A percentile compares a stretch with the other conserved stretches of the same genome.
Conservation (phyloP, 64 coral and sea anemone species). For the Montipora capricornis region DNA sequence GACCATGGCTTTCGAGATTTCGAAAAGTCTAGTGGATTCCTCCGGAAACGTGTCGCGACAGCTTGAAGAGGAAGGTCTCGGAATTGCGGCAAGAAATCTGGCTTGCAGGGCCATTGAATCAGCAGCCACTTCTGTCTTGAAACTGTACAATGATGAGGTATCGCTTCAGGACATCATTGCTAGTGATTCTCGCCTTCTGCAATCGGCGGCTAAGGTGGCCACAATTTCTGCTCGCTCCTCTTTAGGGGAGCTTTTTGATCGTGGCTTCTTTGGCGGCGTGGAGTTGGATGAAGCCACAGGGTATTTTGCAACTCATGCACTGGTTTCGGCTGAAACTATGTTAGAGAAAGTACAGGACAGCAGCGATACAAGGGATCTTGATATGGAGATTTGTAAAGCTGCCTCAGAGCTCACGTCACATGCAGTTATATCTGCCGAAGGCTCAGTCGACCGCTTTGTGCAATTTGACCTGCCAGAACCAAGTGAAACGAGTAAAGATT, state of each 20-base stretch:
- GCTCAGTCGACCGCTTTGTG: slow-evolving; percentile 30
- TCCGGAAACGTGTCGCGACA: slow-evolving; percentile 5
- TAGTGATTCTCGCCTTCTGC: neutral
- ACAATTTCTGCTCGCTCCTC: slow-evolving; percentile 32
- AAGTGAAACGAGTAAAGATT: neutral
- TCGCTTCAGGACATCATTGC: neutral
- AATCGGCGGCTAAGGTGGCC: slow-evolving; percentile 8
- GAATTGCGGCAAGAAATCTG: slow-evolving; percentile 40
- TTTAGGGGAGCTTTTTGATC: slow-evolving; percentile 34
- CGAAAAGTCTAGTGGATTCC: slow-evolving; percentile 40
- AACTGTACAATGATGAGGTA: slow-evolving; percentile 21
- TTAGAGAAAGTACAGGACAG: slow-evolving; percentile 39
- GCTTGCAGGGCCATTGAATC: slow-evolving; percentile 43
- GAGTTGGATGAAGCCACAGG: slow-evolving; percentile 45
- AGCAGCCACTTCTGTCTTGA: slow-evolving; percentile 53
- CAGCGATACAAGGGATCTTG: neutral
- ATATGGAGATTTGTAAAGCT: slow-evolving; percentile 30
- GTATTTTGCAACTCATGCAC: slow-evolving; percentile 72
- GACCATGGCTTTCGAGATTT: neutral
- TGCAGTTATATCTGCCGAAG: slow-evolving; percentile 51
- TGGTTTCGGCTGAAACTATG: slow-evolving; percentile 73
- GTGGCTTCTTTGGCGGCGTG: neutral
- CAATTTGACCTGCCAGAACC: neutral
- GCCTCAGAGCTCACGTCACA: slow-evolving; percentile 41
- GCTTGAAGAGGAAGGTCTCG: slow-evolving; percentile 12